Evolutionary conservation across 2,888 invertebrate genomes (phyloP).

Genomic region (Baronia brevicornis): DNA sequence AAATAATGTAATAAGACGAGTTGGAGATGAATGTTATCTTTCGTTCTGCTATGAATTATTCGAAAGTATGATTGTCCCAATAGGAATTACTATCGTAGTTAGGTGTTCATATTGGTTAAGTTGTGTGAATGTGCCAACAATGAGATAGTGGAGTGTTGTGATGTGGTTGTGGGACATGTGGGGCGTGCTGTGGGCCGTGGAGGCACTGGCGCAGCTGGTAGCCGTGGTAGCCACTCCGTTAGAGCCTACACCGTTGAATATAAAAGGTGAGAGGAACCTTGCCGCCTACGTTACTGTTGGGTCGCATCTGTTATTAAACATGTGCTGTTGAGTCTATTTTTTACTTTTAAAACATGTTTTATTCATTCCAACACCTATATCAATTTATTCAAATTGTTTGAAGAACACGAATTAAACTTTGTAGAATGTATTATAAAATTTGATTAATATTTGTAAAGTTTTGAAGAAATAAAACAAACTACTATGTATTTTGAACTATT

Average conservation of each 20-base stretch:
- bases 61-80: slow-evolving; percentile 73
- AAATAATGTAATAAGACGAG: slow-evolving; percentile 58
- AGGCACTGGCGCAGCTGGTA: slow-evolving; percentile 54
- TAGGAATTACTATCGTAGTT: slow-evolving; percentile 68
- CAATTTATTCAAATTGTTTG: too few species aligned
- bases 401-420: too few species aligned
- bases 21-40: slow-evolving; percentile 32
- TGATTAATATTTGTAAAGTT: too few species aligned
- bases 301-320: slow-evolving; percentile 35
- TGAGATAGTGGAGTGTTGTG: slow-evolving; percentile 75
- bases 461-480: too few species aligned
- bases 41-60: slow-evolving; percentile 53
- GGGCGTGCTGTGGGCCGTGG: slow-evolving; percentile 65
- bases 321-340: slow-evolving; percentile 36
- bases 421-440: too few species aligned
- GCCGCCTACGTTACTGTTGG: slow-evolving; percentile 42
- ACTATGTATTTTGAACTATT: too few species aligned
- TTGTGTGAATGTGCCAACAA: slow-evolving; percentile 74
- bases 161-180: slow-evolving; percentile 74
- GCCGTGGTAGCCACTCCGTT: slow-evolving; percentile 57
- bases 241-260: slow-evolving; percentile 52
- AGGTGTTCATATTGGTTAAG: slow-evolving; percentile 68
- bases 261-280: slow-evolving; percentile 68
- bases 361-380: too few species aligned
- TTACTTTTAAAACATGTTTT: too few species aligned